Evolutionary conservation across 2,888 invertebrate genomes (phyloP).

Genomic region (Hesperia comma): DNA sequence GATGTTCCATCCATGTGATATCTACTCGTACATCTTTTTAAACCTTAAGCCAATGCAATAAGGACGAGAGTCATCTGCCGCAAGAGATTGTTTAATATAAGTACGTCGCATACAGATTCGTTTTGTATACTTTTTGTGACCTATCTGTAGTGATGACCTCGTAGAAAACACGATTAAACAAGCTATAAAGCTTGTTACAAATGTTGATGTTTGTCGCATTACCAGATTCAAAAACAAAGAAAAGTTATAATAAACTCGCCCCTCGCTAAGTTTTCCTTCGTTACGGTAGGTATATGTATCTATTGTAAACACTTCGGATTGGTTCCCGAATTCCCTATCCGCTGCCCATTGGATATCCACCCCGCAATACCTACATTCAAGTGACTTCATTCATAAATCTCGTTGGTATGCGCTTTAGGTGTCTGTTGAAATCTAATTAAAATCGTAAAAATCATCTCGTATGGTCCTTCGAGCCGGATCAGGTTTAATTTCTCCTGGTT

Average conservation of each 20-base stretch:
- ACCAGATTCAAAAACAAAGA: neutral
- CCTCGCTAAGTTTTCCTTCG: conserved; percentile 2
- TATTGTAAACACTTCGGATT: conserved; percentile 11
- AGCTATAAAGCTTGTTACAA: neutral
- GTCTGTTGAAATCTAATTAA: conserved; percentile 29
- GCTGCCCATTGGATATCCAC: conserved; percentile 18
- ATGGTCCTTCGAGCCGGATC: conserved; percentile 31
- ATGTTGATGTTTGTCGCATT: neutral
- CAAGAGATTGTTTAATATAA: conserved; percentile 2
- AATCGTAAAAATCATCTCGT: conserved; percentile 32
- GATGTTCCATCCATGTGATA: conserved; percentile 21
- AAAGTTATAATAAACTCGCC: neutral
- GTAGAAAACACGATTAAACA: conserved; percentile 21
- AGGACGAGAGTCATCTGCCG: conserved; percentile 21
- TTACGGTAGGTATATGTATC: conserved; percentile 4
- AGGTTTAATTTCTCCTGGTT: conserved; percentile 32
- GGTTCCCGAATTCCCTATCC: conserved; percentile 33
- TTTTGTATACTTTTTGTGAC: conserved; percentile 35
- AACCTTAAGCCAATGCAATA: conserved; percentile 15
- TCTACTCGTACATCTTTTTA: conserved; percentile 1
- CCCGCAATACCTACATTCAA: conserved; percentile 13
- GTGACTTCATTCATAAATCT: neutral
- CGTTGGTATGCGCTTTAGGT: neutral
- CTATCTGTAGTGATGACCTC: conserved; percentile 33
- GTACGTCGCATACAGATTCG: conserved; percentile 28